Evolutionary conservation across 2,888 invertebrate genomes (phyloP), one percentile per base, ranked within the genome.

Genomic region (Trissolcus japonicus): DNA sequence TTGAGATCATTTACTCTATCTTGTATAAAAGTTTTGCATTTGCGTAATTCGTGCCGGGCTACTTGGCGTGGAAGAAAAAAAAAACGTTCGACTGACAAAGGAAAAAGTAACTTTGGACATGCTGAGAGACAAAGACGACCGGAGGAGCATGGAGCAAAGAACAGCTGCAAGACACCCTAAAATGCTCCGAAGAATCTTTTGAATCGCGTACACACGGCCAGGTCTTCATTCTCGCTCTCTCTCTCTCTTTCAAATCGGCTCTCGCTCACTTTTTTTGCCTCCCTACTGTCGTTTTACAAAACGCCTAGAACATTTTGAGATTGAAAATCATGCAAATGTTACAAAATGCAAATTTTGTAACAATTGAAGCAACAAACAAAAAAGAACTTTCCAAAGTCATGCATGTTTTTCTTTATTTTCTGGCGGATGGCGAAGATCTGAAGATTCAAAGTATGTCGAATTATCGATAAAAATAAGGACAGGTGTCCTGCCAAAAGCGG

Each of bases 161-260:
- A 84, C 85, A 85, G 85, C 85, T 85, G 85, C 85, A 51, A 81
- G 83, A 82, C 83, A 85, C 82, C 82, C 81, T 80, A 81, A 83
- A 83, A 81, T 78, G 80, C 81, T 81, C 80, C 79, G 80, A 79
- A 81, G 85, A 82, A 85, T 86, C 84, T 84, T 86, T 86, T 84
- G 82, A 85, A 84, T 84, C 83, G 81, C 56, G 61, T 55, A 59
- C 59, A 17, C 11, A 55, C 80, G 43, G 76, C 82, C 79, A 69
- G 80, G 69, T 77, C 77, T 79, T 77, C 78, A 53, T 59, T 76
- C 41, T 43, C 40, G 21, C 35, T 43, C 16, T 54, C 48, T 55
- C 35, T 55, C 13, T 59, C 53, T 51, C 35, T 6, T 14, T 3
- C 14, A 0, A 2, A 14, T 60, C 17, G 11, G 61, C 17, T 55